Evolutionary conservation across 2,888 invertebrate genomes (phyloP).

Genomic region (Eristalis tenax): DNA sequence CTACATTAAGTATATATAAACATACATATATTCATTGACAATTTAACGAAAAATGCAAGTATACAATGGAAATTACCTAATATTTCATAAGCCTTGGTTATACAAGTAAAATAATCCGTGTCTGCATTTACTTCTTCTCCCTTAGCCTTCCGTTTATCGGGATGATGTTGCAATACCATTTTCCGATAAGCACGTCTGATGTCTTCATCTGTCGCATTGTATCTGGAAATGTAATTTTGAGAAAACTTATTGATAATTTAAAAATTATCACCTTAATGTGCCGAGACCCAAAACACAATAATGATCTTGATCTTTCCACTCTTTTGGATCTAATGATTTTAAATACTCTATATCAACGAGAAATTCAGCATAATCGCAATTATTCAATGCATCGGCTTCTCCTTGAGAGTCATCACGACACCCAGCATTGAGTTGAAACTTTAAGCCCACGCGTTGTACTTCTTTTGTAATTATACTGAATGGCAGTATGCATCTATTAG

Average conservation of each 20-base stretch:
- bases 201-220: slow-evolving; percentile 94
- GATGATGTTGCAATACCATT: slow-evolving; percentile 97
- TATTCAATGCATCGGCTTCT: slow-evolving; percentile 75
- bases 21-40: too few relatives aligned
- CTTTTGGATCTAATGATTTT: slow-evolving; percentile 94
- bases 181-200: slow-evolving; percentile 96
- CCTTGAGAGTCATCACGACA: background rate
- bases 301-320: slow-evolving; percentile 99
- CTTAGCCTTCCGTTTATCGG: slow-evolving; percentile 96
- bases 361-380: slow-evolving; percentile 81
- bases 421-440: background rate
- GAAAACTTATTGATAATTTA: background rate
- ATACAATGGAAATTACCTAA: slow-evolving; percentile 83
- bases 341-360: slow-evolving; percentile 92
- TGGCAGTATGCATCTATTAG: background rate
- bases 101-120: slow-evolving; percentile 99
- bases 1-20: slow-evolving; percentile 78
- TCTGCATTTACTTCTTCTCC: slow-evolving; percentile 94
- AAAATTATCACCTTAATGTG: slow-evolving; percentile 81
- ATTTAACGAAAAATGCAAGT: background rate
- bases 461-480: background rate
- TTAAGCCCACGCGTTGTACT: slow-evolving; percentile 14
- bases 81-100: slow-evolving; percentile 98
- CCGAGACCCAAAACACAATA: slow-evolving; percentile 96
- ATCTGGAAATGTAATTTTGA: slow-evolving; percentile 82